phyloP scores from a whole-genome alignment of 2,888 invertebrate genomes.

The Drosophila multiciliata region DNA sequence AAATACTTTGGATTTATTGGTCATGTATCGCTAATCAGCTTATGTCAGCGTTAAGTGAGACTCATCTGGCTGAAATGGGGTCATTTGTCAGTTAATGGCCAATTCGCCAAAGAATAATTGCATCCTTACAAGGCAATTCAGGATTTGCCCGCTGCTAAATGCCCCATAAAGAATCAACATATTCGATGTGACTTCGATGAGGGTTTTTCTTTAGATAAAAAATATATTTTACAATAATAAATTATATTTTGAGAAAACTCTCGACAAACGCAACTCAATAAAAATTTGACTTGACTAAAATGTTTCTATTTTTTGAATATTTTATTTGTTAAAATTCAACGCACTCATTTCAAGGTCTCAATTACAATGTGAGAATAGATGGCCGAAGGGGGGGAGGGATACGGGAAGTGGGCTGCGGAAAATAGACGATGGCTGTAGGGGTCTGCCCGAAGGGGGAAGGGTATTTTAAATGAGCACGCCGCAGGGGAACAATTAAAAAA shows the following conservation, averaged over 20 bases:
- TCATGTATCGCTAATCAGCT: constrained; percentile 71
- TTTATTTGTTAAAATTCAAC: too few species aligned
- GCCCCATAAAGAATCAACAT: constrained; percentile 18
- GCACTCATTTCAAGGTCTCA: constrained; percentile 55
- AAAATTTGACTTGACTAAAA: constrained; percentile 60
- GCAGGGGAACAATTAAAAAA: constrained; percentile 81
- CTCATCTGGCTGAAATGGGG: constrained; percentile 60
- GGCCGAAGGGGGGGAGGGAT: not conserved
- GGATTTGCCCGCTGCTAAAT: constrained; percentile 55
- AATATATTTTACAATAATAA: constrained; percentile 15
- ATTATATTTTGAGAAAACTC: constrained; percentile 38
- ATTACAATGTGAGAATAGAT: constrained; percentile 49
- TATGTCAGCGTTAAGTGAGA: constrained; percentile 74
- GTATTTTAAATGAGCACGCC: constrained; percentile 72
- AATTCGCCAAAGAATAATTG: constrained; percentile 74
- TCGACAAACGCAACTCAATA: constrained; percentile 60
- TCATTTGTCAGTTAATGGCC: constrained; percentile 70
- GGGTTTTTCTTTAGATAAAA: not conserved
- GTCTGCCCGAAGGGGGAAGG: too few species aligned
- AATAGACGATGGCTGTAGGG: not conserved
- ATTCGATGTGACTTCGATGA: not conserved
- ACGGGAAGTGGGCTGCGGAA: not conserved
- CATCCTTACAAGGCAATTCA: constrained; percentile 51
- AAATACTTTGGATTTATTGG: constrained; percentile 47
- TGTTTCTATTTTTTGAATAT: constrained; percentile 38